A percentile compares a stretch with the other conserved stretches of the same genome.
Conservation (phyloP, 2,888 invertebrate genomes). For the Xestia xanthographa region DNA sequence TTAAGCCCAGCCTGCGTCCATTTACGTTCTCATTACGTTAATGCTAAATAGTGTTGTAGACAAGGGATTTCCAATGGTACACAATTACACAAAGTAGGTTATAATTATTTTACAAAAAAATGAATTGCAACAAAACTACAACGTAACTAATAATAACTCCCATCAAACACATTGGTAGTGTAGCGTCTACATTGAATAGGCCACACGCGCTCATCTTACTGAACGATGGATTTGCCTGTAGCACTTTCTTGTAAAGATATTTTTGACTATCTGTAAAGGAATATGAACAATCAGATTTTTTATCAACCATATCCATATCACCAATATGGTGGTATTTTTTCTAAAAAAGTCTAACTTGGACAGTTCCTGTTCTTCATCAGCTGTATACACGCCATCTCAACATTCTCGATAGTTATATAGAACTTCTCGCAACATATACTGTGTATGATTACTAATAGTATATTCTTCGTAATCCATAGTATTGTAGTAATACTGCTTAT, state of each 20-base stretch:
- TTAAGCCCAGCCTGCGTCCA: too few relatives aligned
- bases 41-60: too few relatives aligned
- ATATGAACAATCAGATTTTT: background rate
- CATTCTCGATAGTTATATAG: background rate
- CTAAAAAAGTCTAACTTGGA: background rate
- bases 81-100: too few relatives aligned
- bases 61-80: too few relatives aligned
- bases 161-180: background rate
- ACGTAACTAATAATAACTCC: background rate
- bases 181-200: background rate
- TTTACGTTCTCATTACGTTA: too few relatives aligned
- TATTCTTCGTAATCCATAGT: background rate
- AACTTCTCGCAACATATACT: background rate
- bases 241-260: background rate
- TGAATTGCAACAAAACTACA: background rate
- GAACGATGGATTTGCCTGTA: background rate
- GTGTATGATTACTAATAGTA: background rate
- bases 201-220: background rate
- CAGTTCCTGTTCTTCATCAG: slow-evolving; percentile 3
- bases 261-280: background rate
- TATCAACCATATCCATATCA: too few relatives aligned
- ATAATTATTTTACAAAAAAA: too few relatives aligned
- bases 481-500: background rate
- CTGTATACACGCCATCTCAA: background rate
- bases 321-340: background rate